Conservation (phyloP, 2,113 vertebrate genomes). For the Saguinus imperator region DNA sequence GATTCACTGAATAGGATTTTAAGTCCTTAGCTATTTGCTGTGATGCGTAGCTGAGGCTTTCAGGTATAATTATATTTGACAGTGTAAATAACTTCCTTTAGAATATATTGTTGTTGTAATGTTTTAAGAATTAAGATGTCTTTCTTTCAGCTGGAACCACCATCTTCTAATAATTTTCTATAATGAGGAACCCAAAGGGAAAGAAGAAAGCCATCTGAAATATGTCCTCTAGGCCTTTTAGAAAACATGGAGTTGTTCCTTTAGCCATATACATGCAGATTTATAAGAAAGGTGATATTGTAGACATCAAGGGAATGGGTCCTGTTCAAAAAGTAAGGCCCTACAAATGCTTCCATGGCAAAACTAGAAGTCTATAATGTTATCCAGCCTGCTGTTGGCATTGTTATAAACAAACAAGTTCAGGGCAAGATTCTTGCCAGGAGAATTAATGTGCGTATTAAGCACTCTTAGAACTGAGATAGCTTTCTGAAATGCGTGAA, state of each 20-base stretch:
- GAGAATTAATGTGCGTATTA: background rate
- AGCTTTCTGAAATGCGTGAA: background rate
- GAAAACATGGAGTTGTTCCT: no score
- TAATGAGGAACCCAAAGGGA: no score
- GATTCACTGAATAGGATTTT: background rate
- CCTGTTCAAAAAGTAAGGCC: no score
- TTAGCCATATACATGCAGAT: background rate
- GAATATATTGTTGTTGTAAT: background rate
- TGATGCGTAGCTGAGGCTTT: background rate
- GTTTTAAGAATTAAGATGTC: background rate
- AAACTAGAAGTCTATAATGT: no score
- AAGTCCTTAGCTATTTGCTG: background rate
- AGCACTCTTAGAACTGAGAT: background rate
- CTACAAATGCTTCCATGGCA: no score
- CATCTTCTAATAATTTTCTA: no score
- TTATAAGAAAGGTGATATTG: background rate
- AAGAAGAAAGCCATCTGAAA: no score
- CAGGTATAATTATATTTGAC: background rate
- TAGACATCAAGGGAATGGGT: background rate
- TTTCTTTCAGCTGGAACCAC: background rate
- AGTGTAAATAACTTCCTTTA: conserved; percentile 28
- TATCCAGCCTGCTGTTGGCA: no score
- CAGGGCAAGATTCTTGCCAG: background rate
- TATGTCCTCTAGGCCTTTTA: no score
- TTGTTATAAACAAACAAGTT: background rate